phyloP scores from a whole-genome alignment of 2,888 invertebrate species.

The Perithous albicinctus region DNA sequence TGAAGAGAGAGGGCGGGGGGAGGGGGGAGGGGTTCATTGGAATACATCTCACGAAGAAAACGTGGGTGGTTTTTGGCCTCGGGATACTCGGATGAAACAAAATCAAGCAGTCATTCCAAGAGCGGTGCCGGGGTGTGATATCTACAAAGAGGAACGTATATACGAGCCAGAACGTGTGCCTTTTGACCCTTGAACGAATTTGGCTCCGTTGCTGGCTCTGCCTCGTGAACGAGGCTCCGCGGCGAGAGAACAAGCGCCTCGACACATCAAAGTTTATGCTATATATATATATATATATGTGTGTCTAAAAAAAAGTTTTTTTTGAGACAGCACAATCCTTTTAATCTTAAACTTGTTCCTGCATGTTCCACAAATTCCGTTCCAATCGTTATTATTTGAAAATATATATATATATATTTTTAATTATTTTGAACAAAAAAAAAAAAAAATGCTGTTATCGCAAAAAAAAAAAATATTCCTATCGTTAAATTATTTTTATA shows the following conservation, averaged over 20 bases:
- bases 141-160: not conserved
- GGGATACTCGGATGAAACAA: not conserved
- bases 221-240: slow-evolving; percentile 2
- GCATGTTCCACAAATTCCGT: not conserved
- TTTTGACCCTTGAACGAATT: slow-evolving; percentile 1
- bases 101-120: not conserved
- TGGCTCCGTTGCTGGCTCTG: slow-evolving; percentile 7
- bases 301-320: too few relatives aligned
- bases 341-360: not conserved
- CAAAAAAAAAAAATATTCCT: too few relatives aligned
- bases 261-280: not conserved
- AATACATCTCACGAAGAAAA: not conserved
- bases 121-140: not conserved
- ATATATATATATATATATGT: not conserved
- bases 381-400: too few relatives aligned
- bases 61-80: slow-evolving; percentile 1
- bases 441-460: too few relatives aligned
- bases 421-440: too few relatives aligned
- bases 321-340: too few relatives aligned
- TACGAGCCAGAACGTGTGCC: slow-evolving; percentile 5
- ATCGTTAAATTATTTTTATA: too few relatives aligned
- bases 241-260: not conserved
- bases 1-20: not conserved
- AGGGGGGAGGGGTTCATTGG: not conserved
- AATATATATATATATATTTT: too few relatives aligned